Base-by-base conservation (phyloP, 2,888 invertebrate species). In the Caradrina clavipalpis region DNA sequence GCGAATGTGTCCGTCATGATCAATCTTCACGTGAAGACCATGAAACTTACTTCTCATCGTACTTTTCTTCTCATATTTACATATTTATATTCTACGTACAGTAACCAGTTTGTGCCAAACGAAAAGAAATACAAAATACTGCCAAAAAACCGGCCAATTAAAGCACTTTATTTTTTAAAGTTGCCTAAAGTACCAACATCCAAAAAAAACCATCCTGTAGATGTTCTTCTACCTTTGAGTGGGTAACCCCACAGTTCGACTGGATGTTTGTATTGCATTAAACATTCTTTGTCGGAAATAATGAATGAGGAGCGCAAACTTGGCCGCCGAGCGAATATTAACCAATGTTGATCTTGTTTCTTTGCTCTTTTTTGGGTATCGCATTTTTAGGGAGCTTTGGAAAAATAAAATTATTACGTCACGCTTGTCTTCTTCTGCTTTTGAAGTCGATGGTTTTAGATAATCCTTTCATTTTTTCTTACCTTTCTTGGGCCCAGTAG, bases 231-330 rank as follows among this genome's bases (percentile, higher is more conserved):
- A 64, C 63, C 50, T 62, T 19, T 65, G 22, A 77, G 58, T 66
- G 60, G 60, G 70, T 81, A 85, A 82, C 86, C 86, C 85, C 78
- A 76, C 26, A 50, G 66, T 70, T 77, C 70, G 57, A 54, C 67
- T 68, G 66, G 73, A 83, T 89, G 89, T 90, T 90, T 89, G 87
- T 86, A 87, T 84, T 87, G 85, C 88, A 90, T 90, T 89, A 89
- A 87, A 86, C 83, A 90, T 90, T 90, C 88, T 87, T 88, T 89
- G 89, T 89, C 45, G 76, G 81, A 85, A 88, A 89, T 90, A 89
- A 90, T 90, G 89, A 90, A 90, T 88, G 87, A 89, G 86, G 73
- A 78, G 73, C 68, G 86, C 81, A 78, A 80, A 77, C 76, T 82
- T 78, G 62, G 61, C 68, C 76, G 70, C 76, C 67, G 72, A 80